Conservation (phyloP, 2,113 vertebrate species). For the Prietella phreatophila region DNA sequence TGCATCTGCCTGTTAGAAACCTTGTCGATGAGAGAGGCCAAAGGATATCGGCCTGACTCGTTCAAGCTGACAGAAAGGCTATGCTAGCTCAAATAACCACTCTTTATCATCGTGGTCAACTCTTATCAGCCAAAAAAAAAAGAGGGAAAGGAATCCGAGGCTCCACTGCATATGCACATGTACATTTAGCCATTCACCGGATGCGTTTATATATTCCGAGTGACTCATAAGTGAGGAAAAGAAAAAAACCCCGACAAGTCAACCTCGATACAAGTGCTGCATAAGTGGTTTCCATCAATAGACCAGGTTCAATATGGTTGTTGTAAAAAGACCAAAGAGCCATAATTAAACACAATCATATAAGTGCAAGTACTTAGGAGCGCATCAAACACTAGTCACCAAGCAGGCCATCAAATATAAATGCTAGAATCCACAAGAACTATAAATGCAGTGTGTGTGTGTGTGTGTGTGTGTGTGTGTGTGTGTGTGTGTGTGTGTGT, state of each 20-base stretch:
- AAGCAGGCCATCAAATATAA: neutral
- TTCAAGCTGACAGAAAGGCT: neutral
- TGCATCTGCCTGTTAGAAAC: neutral
- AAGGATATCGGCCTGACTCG: neutral
- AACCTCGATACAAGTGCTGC: neutral
- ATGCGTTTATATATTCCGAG: neutral
- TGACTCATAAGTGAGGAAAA: neutral
- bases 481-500: no score
- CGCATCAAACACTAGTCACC: neutral
- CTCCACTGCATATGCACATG: neutral
- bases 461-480: no score
- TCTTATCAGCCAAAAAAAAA: neutral
- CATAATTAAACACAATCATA: neutral
- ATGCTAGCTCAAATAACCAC: neutral
- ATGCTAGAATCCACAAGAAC: neutral
- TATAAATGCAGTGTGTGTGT: neutral
- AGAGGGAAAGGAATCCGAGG: neutral
- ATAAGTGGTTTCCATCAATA: conserved; percentile 1
- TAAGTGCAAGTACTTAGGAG: neutral
- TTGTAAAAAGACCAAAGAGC: neutral
- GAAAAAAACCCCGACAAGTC: neutral
- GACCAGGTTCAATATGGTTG: neutral
- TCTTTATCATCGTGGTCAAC: neutral
- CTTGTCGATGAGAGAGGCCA: neutral
- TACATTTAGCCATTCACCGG: neutral